Conservation (phyloP, 2,113 vertebrate species). For the Forbesichthys papilliferus region DNA sequence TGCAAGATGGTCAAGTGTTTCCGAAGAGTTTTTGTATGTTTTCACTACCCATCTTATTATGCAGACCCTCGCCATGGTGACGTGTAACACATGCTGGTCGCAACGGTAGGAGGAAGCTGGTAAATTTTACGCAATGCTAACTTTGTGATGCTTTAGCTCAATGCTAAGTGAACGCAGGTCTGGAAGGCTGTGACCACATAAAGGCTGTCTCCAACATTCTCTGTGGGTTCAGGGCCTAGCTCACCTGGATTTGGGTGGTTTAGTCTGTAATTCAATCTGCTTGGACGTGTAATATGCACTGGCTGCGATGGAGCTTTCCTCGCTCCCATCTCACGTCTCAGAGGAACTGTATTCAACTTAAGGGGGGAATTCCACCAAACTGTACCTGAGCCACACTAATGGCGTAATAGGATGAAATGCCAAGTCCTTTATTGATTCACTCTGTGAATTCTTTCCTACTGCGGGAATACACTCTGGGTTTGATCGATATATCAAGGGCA, state of each 20-base stretch:
- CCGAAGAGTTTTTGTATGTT: constrained; percentile 3
- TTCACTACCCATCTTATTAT: constrained; percentile 10
- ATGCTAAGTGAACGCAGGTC: constrained; percentile 27
- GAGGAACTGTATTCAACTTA: neutral
- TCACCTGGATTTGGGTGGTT: constrained; percentile 1
- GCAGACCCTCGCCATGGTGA: constrained; percentile 31
- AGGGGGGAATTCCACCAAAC: neutral
- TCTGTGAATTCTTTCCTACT: too few species aligned
- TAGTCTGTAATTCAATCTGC: constrained; percentile 17
- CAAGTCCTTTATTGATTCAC: too few species aligned
- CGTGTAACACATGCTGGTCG: neutral
- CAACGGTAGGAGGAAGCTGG: neutral
- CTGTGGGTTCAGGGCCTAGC: neutral
- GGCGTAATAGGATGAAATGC: neutral
- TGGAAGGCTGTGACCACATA: constrained; percentile 6
- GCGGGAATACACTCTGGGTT: too few species aligned
- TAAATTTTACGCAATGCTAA: constrained; percentile 20
- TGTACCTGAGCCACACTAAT: neutral
- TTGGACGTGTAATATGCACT: neutral
- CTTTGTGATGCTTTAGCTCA: constrained; percentile 13
- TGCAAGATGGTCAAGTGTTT: constrained; percentile 22
- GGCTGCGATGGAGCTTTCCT: neutral
- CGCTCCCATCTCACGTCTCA: neutral
- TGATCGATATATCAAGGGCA: too few species aligned
- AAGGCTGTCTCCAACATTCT: constrained; percentile 1